Conservation (phyloP, 37 sponge, comb jelly and placozoan species). For the Hormiphora californensis region DNA sequence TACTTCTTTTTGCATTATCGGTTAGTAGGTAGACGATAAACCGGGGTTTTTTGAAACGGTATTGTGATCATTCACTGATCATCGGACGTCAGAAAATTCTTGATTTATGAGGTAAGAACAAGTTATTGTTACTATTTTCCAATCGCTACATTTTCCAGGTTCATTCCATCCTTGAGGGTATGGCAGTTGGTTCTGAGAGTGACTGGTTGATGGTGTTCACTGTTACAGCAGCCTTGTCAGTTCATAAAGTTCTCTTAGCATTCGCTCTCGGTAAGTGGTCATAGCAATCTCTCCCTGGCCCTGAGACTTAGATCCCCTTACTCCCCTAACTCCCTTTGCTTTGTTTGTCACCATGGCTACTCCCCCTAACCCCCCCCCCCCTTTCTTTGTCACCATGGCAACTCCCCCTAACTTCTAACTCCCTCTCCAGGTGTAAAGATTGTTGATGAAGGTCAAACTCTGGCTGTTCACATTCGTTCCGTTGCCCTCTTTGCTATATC, state of each 20-base stretch:
- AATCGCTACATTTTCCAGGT: neutral
- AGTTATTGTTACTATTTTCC: neutral
- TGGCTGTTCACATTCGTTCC: slow-evolving; percentile 6
- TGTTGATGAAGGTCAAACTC: slow-evolving; percentile 16
- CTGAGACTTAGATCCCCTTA: too few relatives aligned
- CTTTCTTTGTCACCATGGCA: neutral
- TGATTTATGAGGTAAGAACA: neutral
- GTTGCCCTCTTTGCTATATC: slow-evolving; percentile 32
- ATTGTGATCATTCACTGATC: neutral
- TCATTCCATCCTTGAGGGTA: slow-evolving; percentile 28
- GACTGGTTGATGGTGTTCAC: slow-evolving; percentile 49
- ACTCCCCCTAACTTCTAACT: neutral
- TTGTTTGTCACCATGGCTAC: too few relatives aligned
- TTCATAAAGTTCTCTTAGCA: slow-evolving; percentile 20
- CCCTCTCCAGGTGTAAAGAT: slow-evolving; percentile 9
- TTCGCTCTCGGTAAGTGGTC: slow-evolving; percentile 46
- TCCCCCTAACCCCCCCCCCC: neutral
- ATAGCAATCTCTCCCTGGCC: too few relatives aligned
- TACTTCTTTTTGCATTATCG: slow-evolving; percentile 37
- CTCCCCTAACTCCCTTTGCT: too few relatives aligned
- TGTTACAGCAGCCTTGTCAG: slow-evolving; percentile 1
- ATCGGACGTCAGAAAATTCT: neutral
- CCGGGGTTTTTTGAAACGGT: too few relatives aligned
- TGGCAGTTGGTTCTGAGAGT: slow-evolving; percentile 48
- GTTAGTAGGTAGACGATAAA: too few relatives aligned